Evolutionary conservation across 2,888 invertebrate genomes (phyloP).

Genomic region (Xestia ashworthii): DNA sequence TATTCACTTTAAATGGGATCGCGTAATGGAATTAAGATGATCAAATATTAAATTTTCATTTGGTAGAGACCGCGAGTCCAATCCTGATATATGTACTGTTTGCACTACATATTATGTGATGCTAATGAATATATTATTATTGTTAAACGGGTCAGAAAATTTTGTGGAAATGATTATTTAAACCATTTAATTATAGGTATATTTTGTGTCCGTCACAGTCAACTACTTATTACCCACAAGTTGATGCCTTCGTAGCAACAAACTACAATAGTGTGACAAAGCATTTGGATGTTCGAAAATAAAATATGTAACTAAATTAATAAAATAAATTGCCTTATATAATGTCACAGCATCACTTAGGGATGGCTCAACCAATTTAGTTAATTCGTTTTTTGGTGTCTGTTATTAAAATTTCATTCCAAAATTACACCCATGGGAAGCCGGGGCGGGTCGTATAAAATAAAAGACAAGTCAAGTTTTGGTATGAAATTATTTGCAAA

Average conservation of each 20-base stretch:
- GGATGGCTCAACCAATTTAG: neutral
- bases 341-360: neutral
- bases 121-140: slow-evolving; percentile 30
- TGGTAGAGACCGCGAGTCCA: slow-evolving; percentile 47
- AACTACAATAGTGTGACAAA: neutral
- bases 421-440: too few species aligned
- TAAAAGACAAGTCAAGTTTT: neutral
- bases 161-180: neutral
- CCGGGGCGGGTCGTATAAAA: too few species aligned
- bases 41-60: slow-evolving; percentile 73
- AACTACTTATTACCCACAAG: neutral
- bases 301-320: neutral
- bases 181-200: neutral
- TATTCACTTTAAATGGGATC: slow-evolving; percentile 37
- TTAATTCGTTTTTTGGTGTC: neutral
- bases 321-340: too few species aligned
- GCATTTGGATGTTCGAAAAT: neutral
- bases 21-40: slow-evolving; percentile 64
- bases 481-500: neutral
- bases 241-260: neutral
- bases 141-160: slow-evolving; percentile 7
- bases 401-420: neutral
- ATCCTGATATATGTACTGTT: slow-evolving; percentile 51
- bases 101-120: slow-evolving; percentile 48
- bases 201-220: neutral